These are phyloP conservation scores for Lagopus muta DNA, from an alignment of 2,113 vertebrate genomes.

Conservation along the genomic window DNA sequence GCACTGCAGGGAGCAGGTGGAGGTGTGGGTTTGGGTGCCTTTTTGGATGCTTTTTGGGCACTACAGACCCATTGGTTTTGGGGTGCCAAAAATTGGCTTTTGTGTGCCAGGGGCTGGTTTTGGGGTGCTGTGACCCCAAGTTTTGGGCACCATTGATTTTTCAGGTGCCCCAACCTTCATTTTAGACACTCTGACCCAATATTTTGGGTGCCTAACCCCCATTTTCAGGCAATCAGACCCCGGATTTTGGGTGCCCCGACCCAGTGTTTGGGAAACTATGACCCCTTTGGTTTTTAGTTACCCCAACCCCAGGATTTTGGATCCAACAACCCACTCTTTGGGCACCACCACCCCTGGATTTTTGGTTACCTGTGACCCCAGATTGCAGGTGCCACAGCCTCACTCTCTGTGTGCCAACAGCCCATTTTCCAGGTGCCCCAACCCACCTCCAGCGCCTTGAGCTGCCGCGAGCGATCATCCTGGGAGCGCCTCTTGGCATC, in stretches of 20 bases:
- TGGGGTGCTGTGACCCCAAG: no score
- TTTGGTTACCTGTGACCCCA: no score
- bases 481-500: slow-evolving; percentile 82
- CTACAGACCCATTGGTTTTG: no score
- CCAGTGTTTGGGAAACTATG: neutral
- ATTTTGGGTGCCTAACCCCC: no score
- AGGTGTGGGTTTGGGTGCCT: neutral
- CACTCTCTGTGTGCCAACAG: neutral
- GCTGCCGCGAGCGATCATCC: slow-evolving; percentile 85
- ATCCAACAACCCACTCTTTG: neutral
- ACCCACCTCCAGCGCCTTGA: slow-evolving; percentile 87
- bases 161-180: no score
- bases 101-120: no score
- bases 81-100: no score
- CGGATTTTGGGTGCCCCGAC: neutral
- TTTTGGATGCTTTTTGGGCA: neutral
- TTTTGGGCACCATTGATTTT: no score
- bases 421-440: no score
- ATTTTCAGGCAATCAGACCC: no score
- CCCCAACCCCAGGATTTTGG: neutral
- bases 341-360: neutral
- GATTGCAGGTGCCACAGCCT: neutral
- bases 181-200: no score
- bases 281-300: no score
- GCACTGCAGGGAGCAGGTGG: neutral